phyloP scores from a whole-genome alignment of 2,888 invertebrate genomes.

The Petrolisthes manimaculis region DNA sequence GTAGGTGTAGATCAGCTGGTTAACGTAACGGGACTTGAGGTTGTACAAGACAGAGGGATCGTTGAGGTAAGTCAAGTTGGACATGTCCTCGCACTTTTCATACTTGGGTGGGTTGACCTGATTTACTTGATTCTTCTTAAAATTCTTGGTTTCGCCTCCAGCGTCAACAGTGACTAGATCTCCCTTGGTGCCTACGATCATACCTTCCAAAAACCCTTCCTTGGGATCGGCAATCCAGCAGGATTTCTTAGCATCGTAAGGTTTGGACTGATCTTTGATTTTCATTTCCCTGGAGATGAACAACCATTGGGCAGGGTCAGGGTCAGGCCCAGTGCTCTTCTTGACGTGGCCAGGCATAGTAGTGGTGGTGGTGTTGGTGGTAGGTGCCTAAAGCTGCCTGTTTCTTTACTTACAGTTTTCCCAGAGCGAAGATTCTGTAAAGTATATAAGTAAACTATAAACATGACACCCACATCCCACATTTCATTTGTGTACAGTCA shows the following conservation, averaged over 20 bases:
- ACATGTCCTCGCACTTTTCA: constrained; percentile 99
- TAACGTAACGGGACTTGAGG: constrained; percentile 95
- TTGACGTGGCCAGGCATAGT: constrained; percentile 78
- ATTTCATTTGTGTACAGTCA: too few relatives aligned
- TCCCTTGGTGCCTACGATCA: constrained; percentile 47
- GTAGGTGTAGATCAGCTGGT: constrained; percentile 88
- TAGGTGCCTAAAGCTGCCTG: constrained; percentile 46
- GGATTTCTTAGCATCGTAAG: constrained; percentile 94
- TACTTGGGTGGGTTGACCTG: constrained; percentile 99
- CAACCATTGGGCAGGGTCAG: constrained; percentile 95
- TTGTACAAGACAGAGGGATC: constrained; percentile 99
- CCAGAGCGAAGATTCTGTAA: constrained; percentile 12
- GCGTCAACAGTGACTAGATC: constrained; percentile 36
- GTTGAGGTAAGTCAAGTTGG: constrained; percentile 98
- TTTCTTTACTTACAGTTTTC: constrained; percentile 17
- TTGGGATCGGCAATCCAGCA: constrained; percentile 84
- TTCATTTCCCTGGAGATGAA: constrained; percentile 95
- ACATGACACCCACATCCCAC: too few relatives aligned
- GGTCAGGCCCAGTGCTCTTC: constrained; percentile 74
- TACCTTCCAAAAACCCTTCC: constrained; percentile 84
- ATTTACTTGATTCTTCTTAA: constrained; percentile 93
- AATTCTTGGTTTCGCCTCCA: constrained; percentile 48
- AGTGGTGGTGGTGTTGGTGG: constrained; percentile 51
- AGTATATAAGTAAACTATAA: neutral
- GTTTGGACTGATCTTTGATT: constrained; percentile 95